A percentile compares a stretch with the other conserved stretches of the same genome.
These are phyloP conservation scores for Glossophaga mutica DNA, from an alignment of 2,797 vertebrate genomes.

Conservation along the genomic window DNA sequence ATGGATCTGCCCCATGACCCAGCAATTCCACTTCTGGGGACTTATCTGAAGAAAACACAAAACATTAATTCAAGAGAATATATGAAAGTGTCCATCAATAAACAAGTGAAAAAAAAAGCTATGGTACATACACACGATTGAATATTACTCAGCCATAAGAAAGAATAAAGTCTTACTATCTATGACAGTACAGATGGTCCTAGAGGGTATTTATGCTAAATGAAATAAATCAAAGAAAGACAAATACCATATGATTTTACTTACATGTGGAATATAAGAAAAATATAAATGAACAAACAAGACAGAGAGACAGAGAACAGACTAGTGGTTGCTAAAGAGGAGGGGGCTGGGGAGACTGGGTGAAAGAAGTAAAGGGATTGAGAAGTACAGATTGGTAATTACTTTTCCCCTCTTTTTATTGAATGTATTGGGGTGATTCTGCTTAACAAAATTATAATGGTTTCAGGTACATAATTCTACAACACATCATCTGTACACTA, in stretches of 20 bases:
- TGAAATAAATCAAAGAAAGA: not conserved
- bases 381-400: not conserved
- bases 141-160: not conserved
- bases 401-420: too few relatives aligned
- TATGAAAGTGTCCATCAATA: not conserved
- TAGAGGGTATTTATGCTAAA: not conserved
- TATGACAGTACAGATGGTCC: not conserved
- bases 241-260: not conserved
- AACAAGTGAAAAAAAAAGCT: not conserved
- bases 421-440: too few relatives aligned
- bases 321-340: not conserved
- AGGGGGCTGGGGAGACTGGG: not conserved
- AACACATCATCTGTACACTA: too few relatives aligned
- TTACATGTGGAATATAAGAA: not conserved
- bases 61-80: not conserved
- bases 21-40: not conserved
- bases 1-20: not conserved
- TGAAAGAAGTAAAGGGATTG: not conserved
- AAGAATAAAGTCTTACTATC: not conserved
- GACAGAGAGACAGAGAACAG: not conserved
- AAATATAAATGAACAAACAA: not conserved
- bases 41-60: not conserved
- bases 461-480: too few relatives aligned
- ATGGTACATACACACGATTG: not conserved
- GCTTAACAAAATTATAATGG: too few relatives aligned